Base-by-base conservation (phyloP, 2,797 vertebrate species). In the Coccyzus lansbergi region DNA sequence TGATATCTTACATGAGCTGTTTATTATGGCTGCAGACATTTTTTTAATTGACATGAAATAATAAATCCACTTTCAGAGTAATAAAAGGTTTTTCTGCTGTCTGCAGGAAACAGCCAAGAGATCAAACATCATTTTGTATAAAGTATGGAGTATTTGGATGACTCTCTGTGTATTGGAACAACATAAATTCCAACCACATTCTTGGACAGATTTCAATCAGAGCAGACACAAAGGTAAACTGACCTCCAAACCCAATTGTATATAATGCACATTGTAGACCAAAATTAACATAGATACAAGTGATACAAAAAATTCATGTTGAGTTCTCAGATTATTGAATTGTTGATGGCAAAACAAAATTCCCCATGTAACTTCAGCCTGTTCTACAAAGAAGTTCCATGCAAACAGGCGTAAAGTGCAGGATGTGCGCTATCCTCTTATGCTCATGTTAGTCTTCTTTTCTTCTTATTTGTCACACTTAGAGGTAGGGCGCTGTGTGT, bases 301-400 rank as follows among this genome's bases (percentile, higher is more conserved):
- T 11, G 10, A 74, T 49, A n/a, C 3, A 74, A 48, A 48, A 85
- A 74, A n/a, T 9, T 42, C 40, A 40, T 10, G 29, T 18, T 13
- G 28, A 55, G 4, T 19, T 48, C 9, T 58, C 10, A 31, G 28
- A 13, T 46, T 48, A 22, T 15, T 33, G 34, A 55, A 44, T 25
- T 53, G 25, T 40, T 18, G 16, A 26, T 11, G 17, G 26, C 6
- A 42, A 59, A 83, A 46, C 15, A 31, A 63, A 58, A 34, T 8
- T 28, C 19, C 12, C 19, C 5, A 7, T 38, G n/a, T 70, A 75
- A 38, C 36, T 42, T 55, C 1, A 74, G 36, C 34, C 40, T 31
- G 17, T n/a, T 55, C 25, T 18, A 5, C 0, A 0, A 38, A 38
- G 38, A 38, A 36, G 36, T 28, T 71, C 62, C 6, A 0, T 13